Percentiles rank a stretch among this genome's conserved stretches.
Evolutionary conservation across 2,888 invertebrate species (phyloP).

Genomic region (Marasmarcha lunaedactyla): DNA sequence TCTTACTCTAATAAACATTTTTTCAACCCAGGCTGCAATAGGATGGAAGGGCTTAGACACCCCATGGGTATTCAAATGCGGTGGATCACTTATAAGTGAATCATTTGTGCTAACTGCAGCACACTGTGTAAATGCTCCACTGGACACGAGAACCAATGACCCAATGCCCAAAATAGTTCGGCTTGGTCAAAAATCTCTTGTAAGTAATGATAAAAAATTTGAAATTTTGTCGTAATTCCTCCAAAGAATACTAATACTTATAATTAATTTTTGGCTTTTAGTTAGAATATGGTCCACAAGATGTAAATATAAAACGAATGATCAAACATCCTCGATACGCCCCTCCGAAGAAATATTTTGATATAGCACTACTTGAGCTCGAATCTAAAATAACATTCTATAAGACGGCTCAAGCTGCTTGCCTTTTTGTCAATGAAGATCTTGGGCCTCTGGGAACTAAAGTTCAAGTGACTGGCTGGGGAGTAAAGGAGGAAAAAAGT

Average conservation of each 20-base stretch:
- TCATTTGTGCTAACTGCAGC: constrained; percentile 74
- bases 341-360: constrained; percentile 20
- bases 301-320: constrained; percentile 7
- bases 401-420: constrained; percentile 18
- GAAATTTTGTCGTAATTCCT: no score
- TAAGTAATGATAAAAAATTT: constrained; percentile 5
- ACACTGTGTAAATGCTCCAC: constrained; percentile 53
- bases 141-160: constrained; percentile 18
- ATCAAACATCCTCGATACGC: constrained; percentile 17
- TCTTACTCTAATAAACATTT: no score
- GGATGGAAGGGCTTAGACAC: constrained; percentile 25
- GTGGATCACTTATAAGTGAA: constrained; percentile 72
- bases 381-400: constrained; percentile 14
- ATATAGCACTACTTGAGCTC: constrained; percentile 21
- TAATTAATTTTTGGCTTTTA: no score
- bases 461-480: constrained; percentile 21
- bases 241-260: no score
- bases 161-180: constrained; percentile 25
- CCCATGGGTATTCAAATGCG: constrained; percentile 54
- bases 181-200: constrained; percentile 21
- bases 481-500: constrained; percentile 6
- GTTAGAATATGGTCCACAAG: no score
- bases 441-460: constrained; percentile 8
- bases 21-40: constrained; percentile 28
- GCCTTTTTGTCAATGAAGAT: constrained; percentile 16